Percentiles rank a stretch among this genome's conserved stretches.
These are phyloP conservation scores for Plutella xylostella DNA, from an alignment of 2,888 invertebrate species.

Conservation along the genomic window DNA sequence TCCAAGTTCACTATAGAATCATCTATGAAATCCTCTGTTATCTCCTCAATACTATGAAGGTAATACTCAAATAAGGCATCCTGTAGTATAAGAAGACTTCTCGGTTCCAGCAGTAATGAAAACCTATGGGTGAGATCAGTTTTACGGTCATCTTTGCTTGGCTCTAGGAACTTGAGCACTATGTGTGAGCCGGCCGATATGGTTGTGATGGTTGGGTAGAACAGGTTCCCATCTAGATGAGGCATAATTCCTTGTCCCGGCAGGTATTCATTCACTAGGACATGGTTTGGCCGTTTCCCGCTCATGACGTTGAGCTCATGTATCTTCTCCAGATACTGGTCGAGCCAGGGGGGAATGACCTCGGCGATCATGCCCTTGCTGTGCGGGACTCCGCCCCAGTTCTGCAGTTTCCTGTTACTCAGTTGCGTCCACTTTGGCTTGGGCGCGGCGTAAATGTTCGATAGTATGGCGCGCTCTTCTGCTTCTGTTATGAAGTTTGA, in stretches of 20 bases:
- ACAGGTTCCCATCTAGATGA: conserved; percentile 95
- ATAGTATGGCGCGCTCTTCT: conserved; percentile 79
- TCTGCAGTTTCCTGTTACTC: conserved; percentile 91
- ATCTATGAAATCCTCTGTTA: conserved; percentile 72
- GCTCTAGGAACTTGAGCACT: conserved; percentile 84
- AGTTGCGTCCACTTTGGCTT: conserved; percentile 97
- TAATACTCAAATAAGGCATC: conserved; percentile 85
- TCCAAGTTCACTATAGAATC: conserved; percentile 74
- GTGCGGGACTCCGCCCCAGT: conserved; percentile 97
- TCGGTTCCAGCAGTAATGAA: conserved; percentile 84
- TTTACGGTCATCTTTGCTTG: conserved; percentile 41
- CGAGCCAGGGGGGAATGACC: conserved; percentile 87
- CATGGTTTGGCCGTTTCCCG: conserved; percentile 86
- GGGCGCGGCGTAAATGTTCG: conserved; percentile 82
- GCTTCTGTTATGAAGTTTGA: conserved; percentile 85
- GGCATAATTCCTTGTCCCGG: conserved; percentile 97
- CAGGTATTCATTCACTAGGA: conserved; percentile 93
- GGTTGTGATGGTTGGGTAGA: conserved; percentile 92
- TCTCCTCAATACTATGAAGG: conserved; percentile 88
- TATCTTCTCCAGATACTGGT: conserved; percentile 77
- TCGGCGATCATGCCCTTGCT: conserved; percentile 94
- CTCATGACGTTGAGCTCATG: conserved; percentile 76
- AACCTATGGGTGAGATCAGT: conserved; percentile 58
- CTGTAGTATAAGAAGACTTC: conserved; percentile 88
- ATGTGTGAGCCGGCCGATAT: conserved; percentile 93